phyloP scores from a whole-genome alignment of 92 coral and sea anemone genomes.

The Montipora capitata region DNA sequence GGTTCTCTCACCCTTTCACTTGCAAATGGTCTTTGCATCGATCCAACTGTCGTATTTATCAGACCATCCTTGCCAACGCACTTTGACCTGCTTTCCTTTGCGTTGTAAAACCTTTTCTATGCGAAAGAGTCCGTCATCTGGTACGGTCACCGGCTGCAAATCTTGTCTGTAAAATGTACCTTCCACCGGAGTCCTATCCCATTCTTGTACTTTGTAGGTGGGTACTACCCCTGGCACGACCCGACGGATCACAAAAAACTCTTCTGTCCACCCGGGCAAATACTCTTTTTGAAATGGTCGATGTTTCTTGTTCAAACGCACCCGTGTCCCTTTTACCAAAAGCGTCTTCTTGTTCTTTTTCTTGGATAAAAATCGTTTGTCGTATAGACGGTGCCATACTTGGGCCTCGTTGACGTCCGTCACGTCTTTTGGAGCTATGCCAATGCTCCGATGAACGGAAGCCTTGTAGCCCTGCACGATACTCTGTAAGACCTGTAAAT shows the following conservation, averaged over 20 bases:
- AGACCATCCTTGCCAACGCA: not conserved
- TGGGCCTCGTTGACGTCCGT: conserved; percentile 18
- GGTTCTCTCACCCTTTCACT: not conserved
- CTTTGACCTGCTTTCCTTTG: not conserved
- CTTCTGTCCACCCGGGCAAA: conserved; percentile 67
- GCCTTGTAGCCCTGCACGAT: conserved; percentile 55
- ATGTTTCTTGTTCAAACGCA: conserved; percentile 39
- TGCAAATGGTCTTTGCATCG: not conserved
- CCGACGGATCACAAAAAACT: conserved; percentile 48
- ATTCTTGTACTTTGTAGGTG: conserved; percentile 41
- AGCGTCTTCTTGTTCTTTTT: not conserved
- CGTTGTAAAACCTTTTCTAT: conserved; percentile 42
- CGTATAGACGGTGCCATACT: conserved; percentile 55
- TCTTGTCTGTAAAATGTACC: conserved; percentile 59
- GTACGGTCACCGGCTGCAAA: conserved; percentile 35
- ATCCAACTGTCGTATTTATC: not conserved
- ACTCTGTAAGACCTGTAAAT: conserved; percentile 30
- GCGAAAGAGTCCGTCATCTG: conserved; percentile 26
- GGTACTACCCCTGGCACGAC: not conserved
- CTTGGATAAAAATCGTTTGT: not conserved
- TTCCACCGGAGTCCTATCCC: conserved; percentile 28
- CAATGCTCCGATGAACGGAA: conserved; percentile 38
- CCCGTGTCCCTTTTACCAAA: conserved; percentile 34
- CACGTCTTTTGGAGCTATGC: conserved; percentile 40
- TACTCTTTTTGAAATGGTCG: conserved; percentile 37